Evolutionary conservation across 2,888 invertebrate species (phyloP).

Genomic region (Laspeyria flexula): DNA sequence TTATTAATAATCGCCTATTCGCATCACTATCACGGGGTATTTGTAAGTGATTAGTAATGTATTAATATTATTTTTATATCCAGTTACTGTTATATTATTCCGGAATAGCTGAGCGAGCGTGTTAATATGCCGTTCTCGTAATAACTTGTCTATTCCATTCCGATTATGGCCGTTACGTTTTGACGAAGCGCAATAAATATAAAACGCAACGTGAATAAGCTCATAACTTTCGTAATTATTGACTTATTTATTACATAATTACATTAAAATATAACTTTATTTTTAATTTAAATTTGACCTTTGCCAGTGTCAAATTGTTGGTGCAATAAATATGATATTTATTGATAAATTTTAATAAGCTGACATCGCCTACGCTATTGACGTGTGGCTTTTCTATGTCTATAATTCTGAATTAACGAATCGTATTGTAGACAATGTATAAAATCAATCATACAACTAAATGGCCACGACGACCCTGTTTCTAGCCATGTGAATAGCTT

Average conservation of each 20-base stretch:
- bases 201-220: slow-evolving; percentile 8
- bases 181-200: slow-evolving; percentile 14
- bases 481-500: no score
- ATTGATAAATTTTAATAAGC: no score
- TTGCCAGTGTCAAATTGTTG: no score
- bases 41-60: slow-evolving; percentile 33
- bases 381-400: no score
- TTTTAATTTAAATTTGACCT: neutral
- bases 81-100: slow-evolving; percentile 24
- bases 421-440: no score
- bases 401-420: no score
- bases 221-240: slow-evolving; percentile 7
- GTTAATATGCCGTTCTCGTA: slow-evolving; percentile 19
- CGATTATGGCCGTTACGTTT: slow-evolving; percentile 13
- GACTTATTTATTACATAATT: no score
- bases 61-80: slow-evolving; percentile 32
- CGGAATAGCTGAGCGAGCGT: slow-evolving; percentile 9
- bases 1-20: slow-evolving; percentile 31
- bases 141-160: slow-evolving; percentile 13
- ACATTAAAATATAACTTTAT: slow-evolving; percentile 1
- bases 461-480: no score
- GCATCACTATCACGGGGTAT: slow-evolving; percentile 16
- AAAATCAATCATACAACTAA: no score
- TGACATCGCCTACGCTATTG: no score
- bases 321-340: no score